Percentiles rank a stretch among this genome's conserved stretches.
Conservation (phyloP, 2,888 invertebrate genomes). For the Lycophotia porphyrea region DNA sequence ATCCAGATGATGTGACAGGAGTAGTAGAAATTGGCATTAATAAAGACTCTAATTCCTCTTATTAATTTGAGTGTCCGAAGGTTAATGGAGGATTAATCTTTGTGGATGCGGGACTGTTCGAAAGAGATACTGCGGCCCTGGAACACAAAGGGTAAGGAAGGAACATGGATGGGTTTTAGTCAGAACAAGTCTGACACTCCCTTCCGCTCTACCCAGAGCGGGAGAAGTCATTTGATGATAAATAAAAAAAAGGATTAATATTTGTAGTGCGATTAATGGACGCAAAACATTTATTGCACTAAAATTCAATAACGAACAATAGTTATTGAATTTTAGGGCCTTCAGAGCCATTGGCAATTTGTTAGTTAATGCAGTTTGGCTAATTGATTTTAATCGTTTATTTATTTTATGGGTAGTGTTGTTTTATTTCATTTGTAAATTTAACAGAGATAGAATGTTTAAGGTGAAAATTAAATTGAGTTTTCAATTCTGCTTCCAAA, state of each 20-base stretch:
- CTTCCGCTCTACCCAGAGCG: too few species aligned
- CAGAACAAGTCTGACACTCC: too few species aligned
- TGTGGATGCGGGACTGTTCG: too few species aligned
- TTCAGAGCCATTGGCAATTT: neutral
- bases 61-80: constrained; percentile 66
- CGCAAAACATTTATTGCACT: neutral
- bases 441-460: neutral
- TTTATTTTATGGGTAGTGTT: constrained; percentile 2
- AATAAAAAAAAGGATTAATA: too few species aligned
- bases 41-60: constrained; percentile 42
- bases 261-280: constrained; percentile 46
- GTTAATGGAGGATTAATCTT: constrained; percentile 58
- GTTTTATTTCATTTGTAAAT: constrained; percentile 3
- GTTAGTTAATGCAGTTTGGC: constrained; percentile 10
- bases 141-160: too few species aligned
- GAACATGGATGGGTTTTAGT: too few species aligned
- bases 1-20: too few species aligned
- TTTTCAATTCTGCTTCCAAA: neutral
- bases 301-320: neutral
- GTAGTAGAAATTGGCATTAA: neutral
- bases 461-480: neutral
- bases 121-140: too few species aligned
- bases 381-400: constrained; percentile 19
- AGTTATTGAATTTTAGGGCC: constrained; percentile 14
- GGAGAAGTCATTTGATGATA: too few species aligned